Evolutionary conservation across 2,888 invertebrate genomes (phyloP).

Genomic region (Scotopteryx bipunctaria): DNA sequence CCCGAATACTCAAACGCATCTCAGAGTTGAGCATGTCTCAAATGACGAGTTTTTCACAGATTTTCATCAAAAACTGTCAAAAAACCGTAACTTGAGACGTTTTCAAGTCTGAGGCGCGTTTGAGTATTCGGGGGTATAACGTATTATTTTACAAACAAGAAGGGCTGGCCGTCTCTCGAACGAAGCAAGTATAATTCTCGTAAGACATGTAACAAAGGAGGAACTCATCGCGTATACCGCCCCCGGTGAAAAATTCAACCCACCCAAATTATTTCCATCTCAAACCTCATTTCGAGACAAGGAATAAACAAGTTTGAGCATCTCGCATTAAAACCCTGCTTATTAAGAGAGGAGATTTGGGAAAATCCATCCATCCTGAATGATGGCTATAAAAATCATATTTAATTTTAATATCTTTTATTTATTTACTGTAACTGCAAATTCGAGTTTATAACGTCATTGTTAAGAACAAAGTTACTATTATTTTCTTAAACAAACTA

Average conservation of each 20-base stretch:
- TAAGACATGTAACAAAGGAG: conserved; percentile 16
- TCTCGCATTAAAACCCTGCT: conserved; percentile 15
- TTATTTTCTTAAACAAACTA: too few species aligned
- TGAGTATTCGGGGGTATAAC: too few species aligned
- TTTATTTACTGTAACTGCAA: too few species aligned
- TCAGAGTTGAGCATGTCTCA: too few species aligned
- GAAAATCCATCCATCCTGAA: background rate
- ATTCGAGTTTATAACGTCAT: too few species aligned
- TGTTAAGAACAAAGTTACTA: too few species aligned
- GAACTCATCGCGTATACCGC: conserved; percentile 16
- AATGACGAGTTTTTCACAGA: too few species aligned
- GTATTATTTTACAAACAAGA: background rate
- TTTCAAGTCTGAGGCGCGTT: too few species aligned
- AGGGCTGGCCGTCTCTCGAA: background rate
- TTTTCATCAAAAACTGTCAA: too few species aligned
- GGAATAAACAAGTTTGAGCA: conserved; percentile 20
- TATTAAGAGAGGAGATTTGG: conserved; percentile 10
- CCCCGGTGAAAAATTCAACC: conserved; percentile 24
- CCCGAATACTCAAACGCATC: too few species aligned
- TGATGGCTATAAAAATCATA: background rate
- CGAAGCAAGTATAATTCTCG: conserved; percentile 7
- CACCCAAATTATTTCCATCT: conserved; percentile 22
- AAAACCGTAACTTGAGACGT: too few species aligned
- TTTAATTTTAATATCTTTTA: too few species aligned
- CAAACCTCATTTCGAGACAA: conserved; percentile 19